Conservation (phyloP, 2,888 invertebrate genomes). For the Eilema depressum region DNA sequence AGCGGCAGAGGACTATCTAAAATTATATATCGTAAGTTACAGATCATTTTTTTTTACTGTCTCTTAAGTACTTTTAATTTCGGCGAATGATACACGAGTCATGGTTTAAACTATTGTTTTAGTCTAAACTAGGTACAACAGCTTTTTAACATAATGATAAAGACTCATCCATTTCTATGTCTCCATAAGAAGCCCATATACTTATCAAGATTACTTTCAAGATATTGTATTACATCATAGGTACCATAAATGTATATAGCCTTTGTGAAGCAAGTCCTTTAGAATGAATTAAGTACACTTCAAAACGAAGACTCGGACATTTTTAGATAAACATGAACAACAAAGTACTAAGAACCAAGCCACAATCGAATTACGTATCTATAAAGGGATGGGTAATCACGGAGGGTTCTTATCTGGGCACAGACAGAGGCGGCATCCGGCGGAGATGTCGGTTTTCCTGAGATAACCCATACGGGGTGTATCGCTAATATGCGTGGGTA, state of each 20-base stretch:
- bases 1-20: too few relatives aligned
- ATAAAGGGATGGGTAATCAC: conserved; percentile 43
- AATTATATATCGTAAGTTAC: too few relatives aligned
- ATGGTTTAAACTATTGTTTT: too few relatives aligned
- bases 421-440: conserved; percentile 58
- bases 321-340: conserved; percentile 17
- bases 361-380: conserved; percentile 34
- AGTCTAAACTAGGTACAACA: too few relatives aligned
- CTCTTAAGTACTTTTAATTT: too few relatives aligned
- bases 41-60: too few relatives aligned
- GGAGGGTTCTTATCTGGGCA: conserved; percentile 52
- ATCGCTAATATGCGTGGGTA: conserved; percentile 46
- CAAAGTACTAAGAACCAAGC: conserved; percentile 18
- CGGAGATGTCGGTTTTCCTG: conserved; percentile 63
- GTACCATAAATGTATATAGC: background rate
- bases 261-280: conserved; percentile 1
- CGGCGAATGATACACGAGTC: too few relatives aligned
- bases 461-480: conserved; percentile 56
- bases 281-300: background rate
- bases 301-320: background rate
- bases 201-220: background rate
- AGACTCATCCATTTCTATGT: background rate
- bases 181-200: background rate
- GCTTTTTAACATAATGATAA: background rate
- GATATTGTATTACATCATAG: background rate